Evolutionary conservation across 2,797 vertebrate genomes (phyloP).

Genomic region (Macrochelys suwanniensis): DNA sequence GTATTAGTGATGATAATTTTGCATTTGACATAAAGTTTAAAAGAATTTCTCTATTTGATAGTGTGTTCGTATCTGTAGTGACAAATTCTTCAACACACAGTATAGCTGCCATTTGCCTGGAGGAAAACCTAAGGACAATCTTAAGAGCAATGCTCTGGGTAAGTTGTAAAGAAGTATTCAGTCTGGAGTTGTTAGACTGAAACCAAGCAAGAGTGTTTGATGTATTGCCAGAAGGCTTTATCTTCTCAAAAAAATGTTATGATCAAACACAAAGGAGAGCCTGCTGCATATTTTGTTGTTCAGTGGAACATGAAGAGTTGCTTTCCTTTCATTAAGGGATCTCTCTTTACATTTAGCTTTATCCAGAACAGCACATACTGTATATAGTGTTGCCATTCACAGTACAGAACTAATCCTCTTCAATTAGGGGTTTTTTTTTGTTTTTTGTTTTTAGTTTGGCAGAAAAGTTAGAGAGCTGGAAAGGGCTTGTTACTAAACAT

Average conservation of each 20-base stretch:
- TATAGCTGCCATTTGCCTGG: conserved; percentile 69
- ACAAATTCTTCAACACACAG: conserved; percentile 66
- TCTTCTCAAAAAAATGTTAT: conserved; percentile 65
- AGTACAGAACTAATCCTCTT: conserved; percentile 55
- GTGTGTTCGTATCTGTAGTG: conserved; percentile 65
- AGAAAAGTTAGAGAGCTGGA: conserved; percentile 13
- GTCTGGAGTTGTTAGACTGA: conserved; percentile 67
- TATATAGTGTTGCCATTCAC: conserved; percentile 41
- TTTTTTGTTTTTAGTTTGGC: conserved; percentile 11
- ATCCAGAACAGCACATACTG: conserved; percentile 56
- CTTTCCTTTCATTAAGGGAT: conserved; percentile 71
- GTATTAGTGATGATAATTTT: conserved; percentile 68
- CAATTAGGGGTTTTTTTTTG: conserved; percentile 12
- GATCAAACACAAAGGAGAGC: conserved; percentile 70
- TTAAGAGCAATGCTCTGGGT: conserved; percentile 54
- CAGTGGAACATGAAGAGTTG: conserved; percentile 60
- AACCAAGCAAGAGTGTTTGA: conserved; percentile 68
- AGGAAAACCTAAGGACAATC: conserved; percentile 79
- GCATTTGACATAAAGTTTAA: conserved; percentile 68
- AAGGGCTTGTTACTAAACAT: neutral
- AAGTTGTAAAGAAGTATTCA: conserved; percentile 58
- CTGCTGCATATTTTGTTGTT: conserved; percentile 68
- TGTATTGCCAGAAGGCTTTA: conserved; percentile 77
- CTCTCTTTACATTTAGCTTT: conserved; percentile 54
- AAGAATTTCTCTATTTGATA: conserved; percentile 72